These are phyloP conservation scores for Centropyge bicolor DNA, from an alignment of 2,797 vertebrate species.

Conservation along the genomic window DNA sequence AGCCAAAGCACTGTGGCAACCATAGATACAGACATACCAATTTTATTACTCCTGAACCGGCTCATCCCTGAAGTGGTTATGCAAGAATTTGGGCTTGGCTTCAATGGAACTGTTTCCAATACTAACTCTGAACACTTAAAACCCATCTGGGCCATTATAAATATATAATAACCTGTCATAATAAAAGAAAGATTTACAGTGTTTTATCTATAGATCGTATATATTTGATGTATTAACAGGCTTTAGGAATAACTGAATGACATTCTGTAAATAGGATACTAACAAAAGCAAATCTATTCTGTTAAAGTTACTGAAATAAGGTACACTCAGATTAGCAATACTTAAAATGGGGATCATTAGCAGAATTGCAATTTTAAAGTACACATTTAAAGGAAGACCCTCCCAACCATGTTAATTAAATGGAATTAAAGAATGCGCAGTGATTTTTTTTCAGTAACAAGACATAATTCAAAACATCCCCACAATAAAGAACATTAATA, in stretches of 20 bases:
- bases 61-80: conserved; percentile 22
- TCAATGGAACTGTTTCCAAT: conserved; percentile 28
- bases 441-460: conserved; percentile 26
- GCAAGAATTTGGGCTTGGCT: conserved; percentile 25
- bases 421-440: conserved; percentile 16
- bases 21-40: conserved; percentile 6
- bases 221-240: conserved; percentile 1
- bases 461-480: conserved; percentile 32
- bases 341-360: too few species aligned
- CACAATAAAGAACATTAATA: conserved; percentile 42
- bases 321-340: too few species aligned
- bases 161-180: conserved; percentile 11
- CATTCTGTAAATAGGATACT: too few species aligned
- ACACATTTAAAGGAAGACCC: too few species aligned
- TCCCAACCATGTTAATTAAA: not conserved
- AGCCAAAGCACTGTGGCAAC: conserved; percentile 10
- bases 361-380: too few species aligned
- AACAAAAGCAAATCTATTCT: too few species aligned
- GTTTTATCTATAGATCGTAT: conserved; percentile 30
- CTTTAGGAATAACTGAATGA: too few species aligned
- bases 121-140: conserved; percentile 19
- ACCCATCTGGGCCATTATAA: not conserved
- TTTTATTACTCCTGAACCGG: conserved; percentile 38
- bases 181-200: conserved; percentile 1
- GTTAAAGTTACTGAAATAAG: too few species aligned